A percentile compares a stretch with the other conserved stretches of the same genome.
These are phyloP conservation scores for Solenodon paradoxus DNA, from an alignment of 2,113 vertebrate species.

Conservation along the genomic window DNA sequence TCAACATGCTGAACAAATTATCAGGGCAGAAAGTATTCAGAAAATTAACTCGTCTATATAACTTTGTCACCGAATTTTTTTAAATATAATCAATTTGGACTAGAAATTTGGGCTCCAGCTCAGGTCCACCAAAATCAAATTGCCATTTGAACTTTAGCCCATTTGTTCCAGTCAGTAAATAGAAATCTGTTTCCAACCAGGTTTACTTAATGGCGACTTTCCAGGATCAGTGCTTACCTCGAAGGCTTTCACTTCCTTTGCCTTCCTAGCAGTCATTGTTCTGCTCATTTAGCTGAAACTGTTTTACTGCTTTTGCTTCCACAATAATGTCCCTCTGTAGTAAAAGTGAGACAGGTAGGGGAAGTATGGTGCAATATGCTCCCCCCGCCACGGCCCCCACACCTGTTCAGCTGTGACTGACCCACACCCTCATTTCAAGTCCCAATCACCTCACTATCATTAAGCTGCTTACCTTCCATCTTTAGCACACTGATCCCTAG, in stretches of 20 bases:
- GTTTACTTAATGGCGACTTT: not conserved
- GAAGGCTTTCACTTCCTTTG: not conserved
- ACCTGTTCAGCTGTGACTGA: no score
- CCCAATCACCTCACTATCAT: no score
- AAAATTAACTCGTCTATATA: not conserved
- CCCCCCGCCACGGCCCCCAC: no score
- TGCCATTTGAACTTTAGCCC: not conserved
- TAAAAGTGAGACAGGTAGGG: no score
- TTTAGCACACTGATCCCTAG: no score
- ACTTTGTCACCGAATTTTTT: not conserved
- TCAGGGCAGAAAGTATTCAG: not conserved
- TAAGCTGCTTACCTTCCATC: no score
- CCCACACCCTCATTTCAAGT: no score
- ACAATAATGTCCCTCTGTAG: not conserved
- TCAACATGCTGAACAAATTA: not conserved
- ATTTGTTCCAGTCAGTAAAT: not conserved
- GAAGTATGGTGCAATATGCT: no score
- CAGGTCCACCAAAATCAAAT: not conserved
- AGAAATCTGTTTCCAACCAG: not conserved
- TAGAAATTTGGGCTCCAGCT: not conserved
- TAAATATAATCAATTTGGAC: not conserved
- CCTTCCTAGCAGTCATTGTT: not conserved
- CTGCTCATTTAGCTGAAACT: not conserved
- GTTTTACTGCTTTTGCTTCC: not conserved
- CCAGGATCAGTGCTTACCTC: not conserved